These are phyloP conservation scores for Halichoeres trimaculatus DNA, from an alignment of 2,113 vertebrate genomes.

Conservation along the genomic window DNA sequence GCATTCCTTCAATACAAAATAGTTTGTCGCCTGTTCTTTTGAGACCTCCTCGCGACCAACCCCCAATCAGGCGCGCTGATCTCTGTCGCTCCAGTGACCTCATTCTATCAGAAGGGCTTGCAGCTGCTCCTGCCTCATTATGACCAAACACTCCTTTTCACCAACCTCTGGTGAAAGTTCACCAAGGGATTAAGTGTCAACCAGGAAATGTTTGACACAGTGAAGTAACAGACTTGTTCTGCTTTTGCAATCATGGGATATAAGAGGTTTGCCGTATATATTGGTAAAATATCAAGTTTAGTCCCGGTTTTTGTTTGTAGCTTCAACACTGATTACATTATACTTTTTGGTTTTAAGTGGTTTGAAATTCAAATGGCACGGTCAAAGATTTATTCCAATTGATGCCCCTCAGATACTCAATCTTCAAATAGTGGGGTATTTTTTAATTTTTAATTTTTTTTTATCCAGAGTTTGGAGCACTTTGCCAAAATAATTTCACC, in stretches of 20 bases:
- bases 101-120: conserved; percentile 80
- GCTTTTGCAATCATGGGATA: background rate
- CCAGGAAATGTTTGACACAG: conserved; percentile 28
- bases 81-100: conserved; percentile 77
- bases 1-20: conserved; percentile 75
- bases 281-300: background rate
- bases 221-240: background rate
- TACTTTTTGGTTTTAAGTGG: conserved; percentile 13
- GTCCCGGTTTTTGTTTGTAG: conserved; percentile 23
- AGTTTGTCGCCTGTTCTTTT: conserved; percentile 71
- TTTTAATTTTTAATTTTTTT: too few relatives aligned
- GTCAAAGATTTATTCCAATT: conserved; percentile 35
- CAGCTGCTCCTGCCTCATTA: conserved; percentile 83
- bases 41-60: conserved; percentile 42
- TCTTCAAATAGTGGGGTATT: conserved; percentile 34
- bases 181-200: conserved; percentile 46
- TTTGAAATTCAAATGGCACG: conserved; percentile 18
- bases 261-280: background rate
- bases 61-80: conserved; percentile 77
- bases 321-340: conserved; percentile 2
- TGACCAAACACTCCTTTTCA: conserved; percentile 71
- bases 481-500: conserved; percentile 56
- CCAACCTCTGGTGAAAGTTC: conserved; percentile 69
- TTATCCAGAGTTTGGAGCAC: conserved; percentile 23
- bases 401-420: conserved; percentile 11